Evolutionary conservation across 2,888 invertebrate genomes (phyloP), one percentile per base, ranked within the genome.

Genomic region (Macropis europaea): DNA sequence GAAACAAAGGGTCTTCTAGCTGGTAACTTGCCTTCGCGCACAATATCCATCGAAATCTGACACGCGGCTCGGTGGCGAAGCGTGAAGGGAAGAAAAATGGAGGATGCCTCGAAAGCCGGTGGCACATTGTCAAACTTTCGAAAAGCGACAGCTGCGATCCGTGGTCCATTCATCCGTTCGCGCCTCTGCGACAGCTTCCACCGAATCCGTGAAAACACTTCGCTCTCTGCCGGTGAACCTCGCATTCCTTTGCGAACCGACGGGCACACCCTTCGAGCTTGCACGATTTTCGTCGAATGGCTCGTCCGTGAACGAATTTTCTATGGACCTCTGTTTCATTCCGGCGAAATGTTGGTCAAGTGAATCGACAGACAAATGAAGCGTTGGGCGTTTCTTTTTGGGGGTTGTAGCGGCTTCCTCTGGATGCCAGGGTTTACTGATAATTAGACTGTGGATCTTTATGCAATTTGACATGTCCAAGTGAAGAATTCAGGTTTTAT

Each of bases 61-160:
- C 73, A 71, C 73, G 64, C 45, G 61, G 63, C 13, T 26, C 38
- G 53, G 30, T 59, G 34, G 24, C 34, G 56, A 45, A 40, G 66
- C 47, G 53, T 43, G 53, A 56, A 47, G 32, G 19, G 13, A 26
- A 28, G 42, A 75, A 71, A 76, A 68, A 66, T 32, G 59, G 38
- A 64, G 47, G 54, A 62, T 57, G 71, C 64, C 67, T 66, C 71
- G 50, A 57, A 40, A 63, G 36, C 36, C 59, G 45, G 42, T 42
- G 40, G 40, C 19, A 53, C 57, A 70, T 77, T 77, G 77, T 77
- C 47, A n/a, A 42, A 34, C 76, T 75, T n/a, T 73, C 79, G 66
- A 73, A 77, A 71, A 71, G 53, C 72, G 76, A 76, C 83, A 84
- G 84, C 84, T 83, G 84, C 81, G 76, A 84, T 47, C 57, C 34